These are phyloP conservation scores for Hucho hucho DNA, from an alignment of 2,113 vertebrate species.

Conservation along the genomic window DNA sequence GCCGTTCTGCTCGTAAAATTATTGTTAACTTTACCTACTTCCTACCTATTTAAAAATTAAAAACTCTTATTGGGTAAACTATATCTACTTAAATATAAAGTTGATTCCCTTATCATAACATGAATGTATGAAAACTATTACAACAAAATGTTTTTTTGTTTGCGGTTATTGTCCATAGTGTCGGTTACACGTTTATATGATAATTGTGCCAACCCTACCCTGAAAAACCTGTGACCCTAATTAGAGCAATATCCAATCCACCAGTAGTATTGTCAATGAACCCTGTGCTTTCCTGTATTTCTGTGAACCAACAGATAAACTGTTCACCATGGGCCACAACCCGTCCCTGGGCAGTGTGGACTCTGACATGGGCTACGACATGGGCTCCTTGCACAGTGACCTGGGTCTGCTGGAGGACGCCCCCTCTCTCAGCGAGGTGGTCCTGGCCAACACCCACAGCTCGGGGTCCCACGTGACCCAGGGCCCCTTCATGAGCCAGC, in stretches of 20 bases:
- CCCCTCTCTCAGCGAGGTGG: conserved; percentile 80
- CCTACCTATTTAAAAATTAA: no score
- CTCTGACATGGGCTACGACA: conserved; percentile 83
- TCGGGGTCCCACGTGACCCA: conserved; percentile 57
- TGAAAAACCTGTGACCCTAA: no score
- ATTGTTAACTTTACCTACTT: no score
- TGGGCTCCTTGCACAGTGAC: conserved; percentile 88
- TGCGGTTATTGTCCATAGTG: neutral
- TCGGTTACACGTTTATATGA: neutral
- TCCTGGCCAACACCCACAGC: conserved; percentile 73
- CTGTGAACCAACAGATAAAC: conserved; percentile 75
- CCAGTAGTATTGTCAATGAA: neutral
- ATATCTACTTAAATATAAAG: no score
- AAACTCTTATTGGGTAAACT: no score
- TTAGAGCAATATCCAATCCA: no score
- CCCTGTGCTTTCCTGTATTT: neutral
- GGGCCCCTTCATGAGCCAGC: conserved; percentile 78
- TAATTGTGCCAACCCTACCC: neutral
- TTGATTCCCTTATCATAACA: no score
- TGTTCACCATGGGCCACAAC: conserved; percentile 84
- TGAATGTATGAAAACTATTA: no score
- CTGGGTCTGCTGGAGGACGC: conserved; percentile 84
- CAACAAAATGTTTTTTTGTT: no score
- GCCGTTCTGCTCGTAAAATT: no score
- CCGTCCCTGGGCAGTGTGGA: conserved; percentile 89